These are phyloP conservation scores for Formicarius rufipectus DNA, from an alignment of 2,113 vertebrate genomes.

Conservation along the genomic window DNA sequence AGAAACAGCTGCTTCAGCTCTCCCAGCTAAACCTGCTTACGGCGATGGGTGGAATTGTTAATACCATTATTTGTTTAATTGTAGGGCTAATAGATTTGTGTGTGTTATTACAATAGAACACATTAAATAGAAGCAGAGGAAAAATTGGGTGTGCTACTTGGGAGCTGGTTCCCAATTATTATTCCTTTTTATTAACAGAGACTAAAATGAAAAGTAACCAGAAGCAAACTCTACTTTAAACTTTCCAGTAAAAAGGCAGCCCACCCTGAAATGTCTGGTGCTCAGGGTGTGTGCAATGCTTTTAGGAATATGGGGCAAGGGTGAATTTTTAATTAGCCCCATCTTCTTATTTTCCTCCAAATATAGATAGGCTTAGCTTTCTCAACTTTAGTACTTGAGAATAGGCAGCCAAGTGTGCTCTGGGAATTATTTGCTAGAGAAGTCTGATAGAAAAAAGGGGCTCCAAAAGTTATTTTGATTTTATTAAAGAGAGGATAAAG, in stretches of 20 bases:
- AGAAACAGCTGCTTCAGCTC: slow-evolving; percentile 52
- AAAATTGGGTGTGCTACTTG: neutral
- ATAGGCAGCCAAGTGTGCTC: neutral
- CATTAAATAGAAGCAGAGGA: neutral
- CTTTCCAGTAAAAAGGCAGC: neutral
- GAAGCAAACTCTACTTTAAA: neutral
- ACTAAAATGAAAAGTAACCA: neutral
- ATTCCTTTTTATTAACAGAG: neutral
- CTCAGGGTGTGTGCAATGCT: neutral
- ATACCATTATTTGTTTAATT: slow-evolving; percentile 54
- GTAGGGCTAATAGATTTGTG: neutral
- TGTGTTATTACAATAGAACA: slow-evolving; percentile 1
- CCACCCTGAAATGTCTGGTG: neutral
- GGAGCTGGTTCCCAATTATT: neutral
- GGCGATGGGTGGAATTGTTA: slow-evolving; percentile 37
- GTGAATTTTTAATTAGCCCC: slow-evolving; percentile 19
- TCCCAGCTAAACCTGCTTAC: slow-evolving; percentile 53
- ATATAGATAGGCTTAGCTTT: neutral
- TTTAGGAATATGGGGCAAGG: neutral
- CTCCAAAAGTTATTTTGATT: neutral
- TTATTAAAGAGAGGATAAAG: slow-evolving; percentile 4
- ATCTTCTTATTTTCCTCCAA: neutral
- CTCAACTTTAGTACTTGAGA: neutral
- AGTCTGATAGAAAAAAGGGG: neutral
- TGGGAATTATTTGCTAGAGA: neutral